Evolutionary conservation across 2,888 invertebrate genomes (phyloP).

Genomic region (Cylindroiulus punctatus): DNA sequence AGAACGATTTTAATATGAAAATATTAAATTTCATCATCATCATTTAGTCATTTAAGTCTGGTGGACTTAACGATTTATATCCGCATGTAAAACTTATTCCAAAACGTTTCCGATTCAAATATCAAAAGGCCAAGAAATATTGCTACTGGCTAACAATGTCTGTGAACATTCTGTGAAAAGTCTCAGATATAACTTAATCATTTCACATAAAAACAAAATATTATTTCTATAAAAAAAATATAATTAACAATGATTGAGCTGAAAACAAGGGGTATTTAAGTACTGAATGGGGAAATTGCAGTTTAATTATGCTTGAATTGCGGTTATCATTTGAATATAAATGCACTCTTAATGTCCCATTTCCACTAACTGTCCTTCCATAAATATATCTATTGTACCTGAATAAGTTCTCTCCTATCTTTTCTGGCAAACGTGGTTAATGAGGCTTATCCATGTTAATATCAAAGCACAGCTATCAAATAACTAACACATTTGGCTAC

Average conservation of each 20-base stretch:
- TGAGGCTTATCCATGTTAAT: background rate
- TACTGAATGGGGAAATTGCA: background rate
- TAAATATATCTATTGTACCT: background rate
- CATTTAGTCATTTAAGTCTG: no score
- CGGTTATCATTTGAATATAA: background rate
- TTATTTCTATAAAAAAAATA: background rate
- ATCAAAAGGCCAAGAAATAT: background rate
- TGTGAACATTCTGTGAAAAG: no score
- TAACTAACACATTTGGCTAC: background rate
- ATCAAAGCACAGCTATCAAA: background rate
- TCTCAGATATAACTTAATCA: no score
- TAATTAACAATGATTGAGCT: background rate
- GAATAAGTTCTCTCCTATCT: background rate
- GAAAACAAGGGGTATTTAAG: background rate
- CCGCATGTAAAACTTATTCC: no score
- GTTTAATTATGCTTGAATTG: background rate
- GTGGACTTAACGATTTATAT: no score
- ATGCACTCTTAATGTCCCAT: slow-evolving; percentile 4
- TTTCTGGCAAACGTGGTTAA: background rate
- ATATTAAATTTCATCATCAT: background rate
- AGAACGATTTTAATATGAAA: no score
- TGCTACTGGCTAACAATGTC: no score
- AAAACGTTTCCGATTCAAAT: no score
- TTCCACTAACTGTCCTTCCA: background rate
- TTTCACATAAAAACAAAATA: background rate